Evolutionary conservation across 2,888 invertebrate genomes (phyloP).

Genomic region (Sinohyriopsis cumingii): DNA sequence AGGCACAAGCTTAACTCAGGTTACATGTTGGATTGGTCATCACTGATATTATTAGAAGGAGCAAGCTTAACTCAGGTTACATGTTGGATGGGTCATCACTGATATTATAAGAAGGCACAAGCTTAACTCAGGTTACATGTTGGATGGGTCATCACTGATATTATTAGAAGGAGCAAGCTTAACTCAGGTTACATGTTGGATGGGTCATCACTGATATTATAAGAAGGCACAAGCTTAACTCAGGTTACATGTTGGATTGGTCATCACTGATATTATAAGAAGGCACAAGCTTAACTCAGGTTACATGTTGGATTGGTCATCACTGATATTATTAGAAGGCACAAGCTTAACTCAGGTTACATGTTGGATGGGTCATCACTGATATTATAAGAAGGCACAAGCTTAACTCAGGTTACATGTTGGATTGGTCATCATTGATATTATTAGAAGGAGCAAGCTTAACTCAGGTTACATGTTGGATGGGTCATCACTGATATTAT

Average conservation of each 20-base stretch:
- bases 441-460: no score
- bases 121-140: slow-evolving; percentile 63
- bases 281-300: slow-evolving; percentile 67
- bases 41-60: slow-evolving; percentile 56
- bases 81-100: slow-evolving; percentile 31
- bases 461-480: no score
- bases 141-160: not conserved
- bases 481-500: slow-evolving; percentile 60
- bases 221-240: no score
- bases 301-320: slow-evolving; percentile 38
- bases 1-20: no score
- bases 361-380: not conserved
- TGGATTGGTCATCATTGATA: not conserved
- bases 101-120: slow-evolving; percentile 61
- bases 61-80: slow-evolving; percentile 67
- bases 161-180: not conserved
- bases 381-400: not conserved
- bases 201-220: not conserved
- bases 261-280: slow-evolving; percentile 57
- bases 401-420: no score
- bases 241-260: no score
- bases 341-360: slow-evolving; percentile 67
- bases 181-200: no score
- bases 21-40: no score
- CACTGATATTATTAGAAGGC: slow-evolving; percentile 55